A percentile compares a stretch with the other conserved stretches of the same genome.
These are phyloP conservation scores for Caenorhabditis sp. DNA, from an alignment of 2,888 invertebrate species.

Conservation along the genomic window DNA sequence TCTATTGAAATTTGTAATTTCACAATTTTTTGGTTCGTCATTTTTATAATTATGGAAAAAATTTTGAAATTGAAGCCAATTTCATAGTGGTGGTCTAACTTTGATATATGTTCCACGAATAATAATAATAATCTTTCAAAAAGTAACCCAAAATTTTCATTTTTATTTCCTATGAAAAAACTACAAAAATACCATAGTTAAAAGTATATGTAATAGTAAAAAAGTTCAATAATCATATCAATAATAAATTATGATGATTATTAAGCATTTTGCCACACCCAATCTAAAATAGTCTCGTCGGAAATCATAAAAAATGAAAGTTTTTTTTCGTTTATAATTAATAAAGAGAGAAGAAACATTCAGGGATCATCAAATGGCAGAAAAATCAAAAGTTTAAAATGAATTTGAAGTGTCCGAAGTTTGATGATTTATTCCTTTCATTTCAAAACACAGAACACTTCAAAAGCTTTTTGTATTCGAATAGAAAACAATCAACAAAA, in stretches of 20 bases:
- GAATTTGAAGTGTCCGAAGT: not conserved
- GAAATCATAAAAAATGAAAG: not conserved
- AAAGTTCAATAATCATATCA: not conserved
- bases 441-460: not conserved
- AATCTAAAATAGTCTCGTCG: not conserved
- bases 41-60: too few relatives aligned
- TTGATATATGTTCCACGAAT: too few relatives aligned
- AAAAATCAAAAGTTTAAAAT: too few relatives aligned
- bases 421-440: not conserved
- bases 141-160: too few relatives aligned
- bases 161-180: too few relatives aligned
- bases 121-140: too few relatives aligned
- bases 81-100: too few relatives aligned
- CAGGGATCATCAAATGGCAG: not conserved
- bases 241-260: not conserved
- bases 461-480: not conserved
- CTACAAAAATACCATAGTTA: not conserved
- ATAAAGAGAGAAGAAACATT: not conserved
- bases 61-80: too few relatives aligned
- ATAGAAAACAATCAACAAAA: not conserved
- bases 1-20: too few relatives aligned
- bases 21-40: too few relatives aligned
- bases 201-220: too few relatives aligned
- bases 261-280: not conserved
- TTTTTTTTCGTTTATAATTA: not conserved